These are phyloP conservation scores for Saccostrea glomerata DNA, from an alignment of 1,140 invertebrate genomes.

Conservation along the genomic window DNA sequence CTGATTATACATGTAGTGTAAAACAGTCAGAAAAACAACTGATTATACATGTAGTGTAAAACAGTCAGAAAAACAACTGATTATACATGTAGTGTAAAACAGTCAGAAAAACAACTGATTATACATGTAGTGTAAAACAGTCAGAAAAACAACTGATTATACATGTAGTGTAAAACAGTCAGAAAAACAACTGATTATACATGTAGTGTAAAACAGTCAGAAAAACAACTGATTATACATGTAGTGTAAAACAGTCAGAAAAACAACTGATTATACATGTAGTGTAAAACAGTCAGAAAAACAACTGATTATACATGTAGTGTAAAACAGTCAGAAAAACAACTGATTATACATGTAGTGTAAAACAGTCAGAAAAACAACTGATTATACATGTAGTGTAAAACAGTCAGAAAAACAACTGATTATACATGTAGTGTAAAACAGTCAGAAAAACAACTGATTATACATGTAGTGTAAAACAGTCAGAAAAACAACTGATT, in stretches of 20 bases:
- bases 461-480: background rate
- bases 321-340: no score
- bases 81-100: background rate
- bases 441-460: background rate
- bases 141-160: background rate
- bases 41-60: no score
- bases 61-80: background rate
- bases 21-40: no score
- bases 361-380: background rate
- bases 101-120: no score
- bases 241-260: background rate
- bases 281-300: background rate
- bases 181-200: no score
- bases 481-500: no score
- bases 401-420: no score
- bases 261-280: no score
- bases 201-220: background rate
- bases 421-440: no score
- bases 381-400: background rate
- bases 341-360: no score
- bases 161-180: background rate
- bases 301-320: no score
- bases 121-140: constrained; percentile 21
- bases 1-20: background rate
- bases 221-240: background rate